Base-by-base conservation (phyloP, 2,888 invertebrate species). In the Helleia helle region DNA sequence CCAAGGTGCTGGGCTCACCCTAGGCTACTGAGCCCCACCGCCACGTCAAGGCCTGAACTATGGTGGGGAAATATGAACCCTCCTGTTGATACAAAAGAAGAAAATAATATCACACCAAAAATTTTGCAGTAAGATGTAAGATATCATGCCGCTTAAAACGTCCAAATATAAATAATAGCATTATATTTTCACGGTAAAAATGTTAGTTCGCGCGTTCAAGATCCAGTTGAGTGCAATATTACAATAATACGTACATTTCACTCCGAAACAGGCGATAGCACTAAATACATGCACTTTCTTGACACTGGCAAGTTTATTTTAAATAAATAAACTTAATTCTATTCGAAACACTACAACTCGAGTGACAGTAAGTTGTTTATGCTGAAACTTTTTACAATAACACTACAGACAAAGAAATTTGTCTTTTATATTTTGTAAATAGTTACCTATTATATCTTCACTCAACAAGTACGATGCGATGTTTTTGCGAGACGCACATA, bases 241-340 rank as follows among this genome's bases (percentile, higher is more conserved):
- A 55, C 52, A 54, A 59, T 59, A 58, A 64, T 55, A 56, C 48
- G 43, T 55, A 53, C 53, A 56, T 54, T 58, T 59, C 52, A 47
- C 51, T 48, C 50, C 26, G 30, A 26, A 46, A 41, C 51, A 58
- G 51, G 50, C 49, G 50, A 52, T 55, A 49, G 43, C 47, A 44
- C 50, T 51, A 51, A 47, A 50, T 48, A 50, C 43, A 47, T 51
- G 51, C 56, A 52, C 48, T 52, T 51, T 51, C 45, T 55, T 49
- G 47, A 44, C 43, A 49, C 41, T 47, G 44, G 44, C 44, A 41
- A 49, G 34, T 44, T 46, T 45, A 46, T 37, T 41, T 45, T 28
- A 39, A 51, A 48, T 47, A 50, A 49, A 42, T 47, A 45, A 50
- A 52, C 43, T 38, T 36, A 9, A 30, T 29, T 30, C 24, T 29